A percentile compares a stretch with the other conserved stretches of the same genome.
Conservation (phyloP, 2,113 vertebrate genomes). For the Eretmochelys imbricata region DNA sequence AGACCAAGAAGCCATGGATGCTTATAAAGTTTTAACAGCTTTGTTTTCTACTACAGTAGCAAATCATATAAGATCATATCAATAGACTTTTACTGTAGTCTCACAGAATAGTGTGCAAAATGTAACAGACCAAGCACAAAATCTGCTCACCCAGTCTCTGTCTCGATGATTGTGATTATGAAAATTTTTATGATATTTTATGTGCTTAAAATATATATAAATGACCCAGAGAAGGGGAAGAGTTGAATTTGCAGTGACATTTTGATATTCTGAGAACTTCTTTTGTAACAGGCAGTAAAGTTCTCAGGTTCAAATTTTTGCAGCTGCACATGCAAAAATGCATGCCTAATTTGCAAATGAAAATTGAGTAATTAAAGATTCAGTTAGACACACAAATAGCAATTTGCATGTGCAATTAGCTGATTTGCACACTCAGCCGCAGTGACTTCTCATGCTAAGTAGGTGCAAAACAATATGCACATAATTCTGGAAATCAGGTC, state of each 20-base stretch:
- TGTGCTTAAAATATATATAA: background rate
- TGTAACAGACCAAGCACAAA: background rate
- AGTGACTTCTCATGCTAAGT: background rate
- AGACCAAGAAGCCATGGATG: background rate
- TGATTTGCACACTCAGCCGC: background rate
- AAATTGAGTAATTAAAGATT: background rate
- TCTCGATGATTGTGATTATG: background rate
- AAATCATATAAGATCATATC: background rate
- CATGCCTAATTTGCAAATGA: background rate
- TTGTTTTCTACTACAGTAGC: conserved; percentile 19
- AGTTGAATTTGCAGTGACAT: background rate
- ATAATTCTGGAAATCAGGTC: background rate
- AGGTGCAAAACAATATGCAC: background rate
- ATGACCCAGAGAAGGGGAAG: background rate
- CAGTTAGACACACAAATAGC: background rate
- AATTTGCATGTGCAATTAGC: background rate
- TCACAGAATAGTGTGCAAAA: conserved; percentile 19
- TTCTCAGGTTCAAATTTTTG: conserved; percentile 6
- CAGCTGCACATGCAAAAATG: background rate
- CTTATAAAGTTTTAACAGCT: conserved; percentile 22
- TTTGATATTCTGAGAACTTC: background rate
- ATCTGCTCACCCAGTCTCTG: background rate
- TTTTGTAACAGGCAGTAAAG: conserved; percentile 22
- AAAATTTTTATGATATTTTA: background rate
- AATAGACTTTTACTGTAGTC: conserved; percentile 9